These are phyloP conservation scores for Connochaetes taurinus DNA, from an alignment of 2,113 vertebrate genomes.

Conservation along the genomic window DNA sequence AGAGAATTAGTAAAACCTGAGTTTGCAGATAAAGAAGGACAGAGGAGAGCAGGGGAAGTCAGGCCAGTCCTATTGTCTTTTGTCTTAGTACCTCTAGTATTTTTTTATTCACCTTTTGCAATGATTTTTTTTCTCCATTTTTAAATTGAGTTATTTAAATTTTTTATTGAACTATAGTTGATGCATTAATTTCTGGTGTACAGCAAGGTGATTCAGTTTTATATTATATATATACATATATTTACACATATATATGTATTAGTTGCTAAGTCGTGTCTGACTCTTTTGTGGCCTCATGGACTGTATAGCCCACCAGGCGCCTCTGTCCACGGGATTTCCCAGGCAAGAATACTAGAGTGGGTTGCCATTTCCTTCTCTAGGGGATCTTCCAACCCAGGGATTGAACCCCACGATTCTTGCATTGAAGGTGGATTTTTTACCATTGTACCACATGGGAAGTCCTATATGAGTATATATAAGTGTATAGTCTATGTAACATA, in stretches of 20 bases:
- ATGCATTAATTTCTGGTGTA: background rate
- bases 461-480: background rate
- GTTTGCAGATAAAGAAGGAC: background rate
- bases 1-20: background rate
- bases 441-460: background rate
- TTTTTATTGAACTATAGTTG: background rate
- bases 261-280: background rate
- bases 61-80: background rate
- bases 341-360: background rate
- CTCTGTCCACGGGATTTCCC: background rate
- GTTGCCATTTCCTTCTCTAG: background rate
- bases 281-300: background rate
- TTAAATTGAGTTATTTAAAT: background rate
- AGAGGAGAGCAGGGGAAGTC: background rate
- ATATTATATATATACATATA: background rate
- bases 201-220: background rate
- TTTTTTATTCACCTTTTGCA: background rate
- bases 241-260: background rate
- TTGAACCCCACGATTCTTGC: background rate
- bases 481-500: background rate
- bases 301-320: background rate
- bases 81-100: background rate
- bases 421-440: background rate
- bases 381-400: background rate
- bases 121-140: background rate